Base-by-base conservation (phyloP, 2,113 vertebrate species). In the Alexandromys fortis region DNA sequence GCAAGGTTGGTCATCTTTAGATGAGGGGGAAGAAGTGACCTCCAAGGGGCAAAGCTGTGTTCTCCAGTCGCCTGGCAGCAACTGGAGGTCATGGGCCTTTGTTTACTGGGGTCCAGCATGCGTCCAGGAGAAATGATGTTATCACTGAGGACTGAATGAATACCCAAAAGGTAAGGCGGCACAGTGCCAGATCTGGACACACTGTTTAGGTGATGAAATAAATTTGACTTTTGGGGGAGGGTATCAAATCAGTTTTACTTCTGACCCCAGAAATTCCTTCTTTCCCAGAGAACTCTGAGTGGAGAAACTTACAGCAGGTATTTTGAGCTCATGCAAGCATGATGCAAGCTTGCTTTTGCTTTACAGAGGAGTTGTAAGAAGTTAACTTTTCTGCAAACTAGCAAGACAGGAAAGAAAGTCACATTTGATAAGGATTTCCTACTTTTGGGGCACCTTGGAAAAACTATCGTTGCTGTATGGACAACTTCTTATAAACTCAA, bases 171-270 rank as follows among this genome's bases (percentile, higher is more conserved):
- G 87, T 81, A 81, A 95, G 33, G 63, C 81, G 38, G 89, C 47
- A 61, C 75, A 49, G 86, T 90, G 38, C 82, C 28, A 94, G 89
- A 79, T 95, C 78, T 87, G 89, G 86, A 78, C 52, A 73, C 21
- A 35, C 63, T 49, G 35, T 87, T 86, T 94, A 95, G 70, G 33
- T 89, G 55, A 86, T n/a, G n/a, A 67, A 91, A 95, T 94, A 94
- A 2, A 95, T 96, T 92, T 55, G 49, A 91, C 86, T 52, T 78
- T 86, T 70, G 83, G 86, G 94, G 52, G 92, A 70, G 49, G 78
- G 78, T 24, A 70, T 92, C 55, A 92, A 96, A 75, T 95, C 95
- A 76, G 76, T 94, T 93, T 97, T 94, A 78, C 49, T 94, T 83
- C 67, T 92, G 90, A 97, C 52, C 28, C 75, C 49, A 96, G 49